phyloP scores from a whole-genome alignment of 2,888 invertebrate genomes.

The Ochropleura plecta region DNA sequence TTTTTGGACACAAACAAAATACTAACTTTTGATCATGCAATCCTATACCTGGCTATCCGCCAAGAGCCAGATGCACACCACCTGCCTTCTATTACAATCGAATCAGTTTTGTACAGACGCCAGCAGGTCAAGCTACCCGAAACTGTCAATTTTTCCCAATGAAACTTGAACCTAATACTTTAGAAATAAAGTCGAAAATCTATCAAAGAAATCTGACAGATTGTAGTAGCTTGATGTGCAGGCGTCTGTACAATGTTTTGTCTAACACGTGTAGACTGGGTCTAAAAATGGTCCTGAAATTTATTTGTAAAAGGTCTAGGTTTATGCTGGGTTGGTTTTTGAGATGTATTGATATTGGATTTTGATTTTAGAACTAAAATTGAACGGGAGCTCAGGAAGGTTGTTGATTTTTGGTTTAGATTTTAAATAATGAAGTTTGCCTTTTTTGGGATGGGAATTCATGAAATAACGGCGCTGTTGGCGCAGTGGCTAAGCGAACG shows the following conservation, averaged over 20 bases:
- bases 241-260: constrained; percentile 17
- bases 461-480: no score
- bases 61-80: constrained; percentile 41
- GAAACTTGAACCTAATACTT: no score
- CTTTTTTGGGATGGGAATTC: no score
- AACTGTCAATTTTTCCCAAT: no score
- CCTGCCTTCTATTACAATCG: constrained; percentile 43
- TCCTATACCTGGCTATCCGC: constrained; percentile 32
- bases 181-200: no score
- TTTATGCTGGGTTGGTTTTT: constrained; percentile 4
- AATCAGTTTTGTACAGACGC: constrained; percentile 43
- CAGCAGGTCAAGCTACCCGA: no score
- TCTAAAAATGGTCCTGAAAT: constrained; percentile 34
- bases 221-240: no score
- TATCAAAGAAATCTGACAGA: no score
- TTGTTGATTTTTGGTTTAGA: background rate
- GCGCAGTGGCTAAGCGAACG: no score
- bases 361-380: background rate
- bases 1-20: constrained; percentile 10
- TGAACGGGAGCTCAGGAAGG: background rate
- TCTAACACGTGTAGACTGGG: constrained; percentile 8
- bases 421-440: background rate
- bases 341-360: constrained; percentile 13
- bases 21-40: constrained; percentile 15
- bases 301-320: constrained; percentile 31